Evolutionary conservation across 1,140 invertebrate genomes (phyloP).

Genomic region (Helicoverpa armigera): DNA sequence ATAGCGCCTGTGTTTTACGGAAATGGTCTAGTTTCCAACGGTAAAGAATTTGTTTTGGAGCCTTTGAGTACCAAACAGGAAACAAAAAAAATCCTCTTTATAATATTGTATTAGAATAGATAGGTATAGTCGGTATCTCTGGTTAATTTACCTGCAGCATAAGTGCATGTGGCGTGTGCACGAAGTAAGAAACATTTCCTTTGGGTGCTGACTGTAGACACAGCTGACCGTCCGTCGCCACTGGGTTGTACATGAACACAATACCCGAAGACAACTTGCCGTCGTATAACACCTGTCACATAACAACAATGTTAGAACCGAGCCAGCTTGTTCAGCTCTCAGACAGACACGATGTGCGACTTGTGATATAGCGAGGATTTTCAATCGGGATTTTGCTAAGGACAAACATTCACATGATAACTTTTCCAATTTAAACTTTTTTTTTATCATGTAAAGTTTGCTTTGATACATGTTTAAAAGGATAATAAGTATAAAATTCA

Average conservation of each 20-base stretch:
- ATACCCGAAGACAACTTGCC: conserved; percentile 98
- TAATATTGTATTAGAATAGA: no score
- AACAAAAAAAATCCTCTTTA: no score
- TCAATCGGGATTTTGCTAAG: no score
- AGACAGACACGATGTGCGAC: conserved; percentile 18
- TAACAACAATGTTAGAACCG: background rate
- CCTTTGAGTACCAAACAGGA: no score
- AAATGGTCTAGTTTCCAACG: no score
- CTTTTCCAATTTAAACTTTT: background rate
- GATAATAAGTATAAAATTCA: background rate
- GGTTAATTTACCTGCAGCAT: conserved; percentile 96
- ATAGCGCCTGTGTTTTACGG: no score
- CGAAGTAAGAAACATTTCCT: conserved; percentile 98
- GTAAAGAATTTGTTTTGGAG: no score
- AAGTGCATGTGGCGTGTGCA: conserved; percentile 99
- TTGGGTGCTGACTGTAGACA: conserved; percentile 99
- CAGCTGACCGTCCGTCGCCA: conserved; percentile 98
- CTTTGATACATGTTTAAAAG: background rate
- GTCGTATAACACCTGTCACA: conserved; percentile 97
- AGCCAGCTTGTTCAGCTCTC: background rate
- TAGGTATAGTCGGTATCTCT: no score
- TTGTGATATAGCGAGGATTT: background rate
- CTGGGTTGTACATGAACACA: conserved; percentile 99
- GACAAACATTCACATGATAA: background rate
- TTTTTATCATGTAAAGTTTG: background rate